Percentiles rank a stretch among this genome's conserved stretches.
phyloP scores from a whole-genome alignment of 1,140 invertebrate genomes.

The Bombus consobrinus region DNA sequence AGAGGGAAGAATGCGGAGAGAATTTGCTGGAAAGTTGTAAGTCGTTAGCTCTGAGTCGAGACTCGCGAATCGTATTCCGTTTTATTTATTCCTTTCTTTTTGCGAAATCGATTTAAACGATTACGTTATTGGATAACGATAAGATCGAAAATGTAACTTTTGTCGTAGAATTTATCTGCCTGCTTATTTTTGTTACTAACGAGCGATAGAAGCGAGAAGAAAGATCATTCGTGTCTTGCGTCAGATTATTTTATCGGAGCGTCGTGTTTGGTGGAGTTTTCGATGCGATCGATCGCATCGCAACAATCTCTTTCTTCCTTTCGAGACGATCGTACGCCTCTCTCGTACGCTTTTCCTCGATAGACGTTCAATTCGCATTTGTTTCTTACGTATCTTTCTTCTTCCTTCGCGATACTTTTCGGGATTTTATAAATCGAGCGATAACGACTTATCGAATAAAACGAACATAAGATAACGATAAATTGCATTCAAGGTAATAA shows the following conservation, averaged over 20 bases:
- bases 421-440: background rate
- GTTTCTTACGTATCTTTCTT: no score
- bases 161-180: background rate
- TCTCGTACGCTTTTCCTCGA: background rate
- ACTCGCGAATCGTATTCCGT: background rate
- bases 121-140: background rate
- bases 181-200: background rate
- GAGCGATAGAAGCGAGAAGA: background rate
- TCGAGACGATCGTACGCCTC: background rate
- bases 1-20: no score
- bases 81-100: background rate
- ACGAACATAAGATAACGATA: no score
- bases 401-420: background rate
- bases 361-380: no score
- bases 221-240: background rate
- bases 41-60: no score
- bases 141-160: background rate
- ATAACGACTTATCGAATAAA: background rate
- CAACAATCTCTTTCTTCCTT: background rate
- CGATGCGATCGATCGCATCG: rapidly evolving
- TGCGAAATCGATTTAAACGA: background rate
- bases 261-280: background rate
- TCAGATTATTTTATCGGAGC: background rate
- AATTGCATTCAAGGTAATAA: background rate
- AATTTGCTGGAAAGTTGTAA: no score